phyloP scores from a whole-genome alignment of 1,140 invertebrate genomes.

The Drosophila insularis region DNA sequence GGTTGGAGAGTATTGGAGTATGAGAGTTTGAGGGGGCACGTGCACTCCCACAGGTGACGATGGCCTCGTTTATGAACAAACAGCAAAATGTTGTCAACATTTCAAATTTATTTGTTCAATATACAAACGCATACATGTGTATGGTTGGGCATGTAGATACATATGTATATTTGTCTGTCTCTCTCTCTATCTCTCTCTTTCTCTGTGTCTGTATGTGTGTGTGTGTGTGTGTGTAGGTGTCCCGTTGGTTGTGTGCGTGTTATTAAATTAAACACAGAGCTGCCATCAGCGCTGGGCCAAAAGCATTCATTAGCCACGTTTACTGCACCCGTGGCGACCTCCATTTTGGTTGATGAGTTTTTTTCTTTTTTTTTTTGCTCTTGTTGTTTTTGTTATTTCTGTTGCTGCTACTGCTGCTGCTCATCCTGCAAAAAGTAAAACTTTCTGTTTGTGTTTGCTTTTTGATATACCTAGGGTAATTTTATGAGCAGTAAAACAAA shows the following conservation, averaged over 20 bases:
- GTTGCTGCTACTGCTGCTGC: constrained; percentile 20
- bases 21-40: constrained; percentile 33
- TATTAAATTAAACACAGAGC: constrained; percentile 81
- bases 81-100: constrained; percentile 81
- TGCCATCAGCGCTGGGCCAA: constrained; percentile 73
- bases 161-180: constrained; percentile 54
- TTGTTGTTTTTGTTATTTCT: constrained; percentile 26
- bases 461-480: constrained; percentile 31
- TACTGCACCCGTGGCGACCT: constrained; percentile 79
- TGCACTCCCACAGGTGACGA: constrained; percentile 77
- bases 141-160: constrained; percentile 27
- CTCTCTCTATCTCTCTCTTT: not conserved
- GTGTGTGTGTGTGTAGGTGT: constrained; percentile 30
- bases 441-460: constrained; percentile 58
- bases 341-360: constrained; percentile 78
- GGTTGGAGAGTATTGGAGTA: not conserved
- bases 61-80: constrained; percentile 81
- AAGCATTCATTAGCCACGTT: constrained; percentile 81
- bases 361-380: constrained; percentile 25
- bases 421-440: constrained; percentile 53
- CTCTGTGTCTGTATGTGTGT: constrained; percentile 23
- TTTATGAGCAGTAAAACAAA: not conserved
- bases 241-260: constrained; percentile 59
- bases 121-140: constrained; percentile 61
- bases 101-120: constrained; percentile 81